Evolutionary conservation across 2,888 invertebrate species (phyloP), one percentile per base, ranked within the genome.

Genomic region (Phragmatobia fuliginosa): DNA sequence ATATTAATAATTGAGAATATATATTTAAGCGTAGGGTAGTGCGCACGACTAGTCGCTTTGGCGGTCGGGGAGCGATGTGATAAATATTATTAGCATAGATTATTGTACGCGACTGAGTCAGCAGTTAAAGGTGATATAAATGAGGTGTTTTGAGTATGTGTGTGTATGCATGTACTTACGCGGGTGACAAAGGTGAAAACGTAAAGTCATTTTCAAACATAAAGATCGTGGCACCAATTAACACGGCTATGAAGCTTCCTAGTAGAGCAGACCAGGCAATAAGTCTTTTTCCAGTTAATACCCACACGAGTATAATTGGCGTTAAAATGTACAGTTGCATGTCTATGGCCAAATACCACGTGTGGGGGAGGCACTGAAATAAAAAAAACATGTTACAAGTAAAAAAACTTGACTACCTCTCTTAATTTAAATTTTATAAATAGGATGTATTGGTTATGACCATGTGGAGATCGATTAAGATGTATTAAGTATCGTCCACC

Each of bases 341-440:
- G 64, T 93, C 93, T 16, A 93, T 87, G 0, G 93, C 91, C 3
- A 93, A 73, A 72, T 92, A 93, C 93, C 93, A 93, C 0, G 87
- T 84, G 71, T 90, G 91, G 4, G 84, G 68, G 0, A 93, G 73
- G 68, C 93, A 93, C 93, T 93, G 83, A 8, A 89, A 68, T 31
- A 14, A 21, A 36, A 11, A 49, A 52, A 62, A n/a, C n/a, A n/a
- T n/a, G n/a, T n/a, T 2, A 52, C n/a, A 18, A 18, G 31, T 58
- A 16, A 31, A 31, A 58, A 5, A 31, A 18, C 14, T 62, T 25
- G 8, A 16, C 36, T 25, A 11, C 11, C 11, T 52, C 11, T 52
- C 11, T 52, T 3, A 52, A 25, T 52, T 25, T 52, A 8, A 10
- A n/a, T n/a, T 49, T 49, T 21, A 3, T 49, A 7, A 49, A n/a